These are phyloP conservation scores for Schrankia costaestrigalis DNA, from an alignment of 2,888 invertebrate species.

Conservation along the genomic window DNA sequence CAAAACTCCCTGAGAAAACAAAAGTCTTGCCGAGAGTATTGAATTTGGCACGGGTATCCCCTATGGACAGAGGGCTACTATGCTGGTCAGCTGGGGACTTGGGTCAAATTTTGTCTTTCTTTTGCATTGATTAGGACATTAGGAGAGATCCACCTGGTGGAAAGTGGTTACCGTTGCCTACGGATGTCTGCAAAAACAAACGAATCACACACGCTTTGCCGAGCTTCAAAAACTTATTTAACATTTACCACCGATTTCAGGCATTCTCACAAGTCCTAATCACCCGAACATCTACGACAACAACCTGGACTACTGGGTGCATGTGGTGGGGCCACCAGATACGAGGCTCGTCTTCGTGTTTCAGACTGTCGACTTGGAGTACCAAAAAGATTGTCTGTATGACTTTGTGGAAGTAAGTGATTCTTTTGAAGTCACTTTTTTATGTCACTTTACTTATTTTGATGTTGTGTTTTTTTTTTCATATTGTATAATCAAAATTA, in stretches of 20 bases:
- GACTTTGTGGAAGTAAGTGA: constrained; percentile 85
- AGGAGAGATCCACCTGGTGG: too few relatives aligned
- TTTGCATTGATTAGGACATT: too few relatives aligned
- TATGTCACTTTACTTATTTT: background rate
- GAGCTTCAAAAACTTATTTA: background rate
- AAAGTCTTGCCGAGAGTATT: too few relatives aligned
- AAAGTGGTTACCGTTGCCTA: too few relatives aligned
- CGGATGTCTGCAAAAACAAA: too few relatives aligned
- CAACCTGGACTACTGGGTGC: constrained; percentile 85
- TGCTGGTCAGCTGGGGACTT: too few relatives aligned
- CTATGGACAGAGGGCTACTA: too few relatives aligned
- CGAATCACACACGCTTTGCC: background rate
- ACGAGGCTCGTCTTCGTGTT: constrained; percentile 86
- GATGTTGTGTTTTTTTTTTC: too few relatives aligned
- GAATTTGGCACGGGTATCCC: too few relatives aligned
- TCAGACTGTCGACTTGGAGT: constrained; percentile 85
- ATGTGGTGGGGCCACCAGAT: constrained; percentile 83
- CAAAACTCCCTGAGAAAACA: too few relatives aligned
- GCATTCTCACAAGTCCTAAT: constrained; percentile 85
- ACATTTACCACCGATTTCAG: constrained; percentile 45
- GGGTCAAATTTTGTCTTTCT: too few relatives aligned
- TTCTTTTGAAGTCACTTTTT: background rate
- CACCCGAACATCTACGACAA: constrained; percentile 87
- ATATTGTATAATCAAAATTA: too few relatives aligned
- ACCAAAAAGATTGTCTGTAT: constrained; percentile 88